These are phyloP conservation scores for Phaethornis superciliosus DNA, from an alignment of 2,113 vertebrate species.

Conservation along the genomic window DNA sequence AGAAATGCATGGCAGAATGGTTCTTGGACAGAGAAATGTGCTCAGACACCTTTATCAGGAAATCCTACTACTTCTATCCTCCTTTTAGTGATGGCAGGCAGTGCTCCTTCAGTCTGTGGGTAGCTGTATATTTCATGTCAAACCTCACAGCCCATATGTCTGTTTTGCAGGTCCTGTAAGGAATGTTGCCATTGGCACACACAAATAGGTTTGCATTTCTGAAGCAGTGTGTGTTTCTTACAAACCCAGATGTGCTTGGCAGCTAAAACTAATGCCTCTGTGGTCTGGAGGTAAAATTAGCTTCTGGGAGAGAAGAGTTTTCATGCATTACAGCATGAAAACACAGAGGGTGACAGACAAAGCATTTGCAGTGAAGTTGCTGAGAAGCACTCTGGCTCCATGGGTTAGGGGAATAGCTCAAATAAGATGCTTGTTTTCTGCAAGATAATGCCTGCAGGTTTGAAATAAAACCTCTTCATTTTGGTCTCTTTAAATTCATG, in stretches of 20 bases:
- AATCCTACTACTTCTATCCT: fast-evolving
- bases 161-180: not conserved
- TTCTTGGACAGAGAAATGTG: not conserved
- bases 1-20: not conserved
- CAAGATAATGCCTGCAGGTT: not conserved
- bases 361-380: not conserved
- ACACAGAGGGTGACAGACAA: not conserved
- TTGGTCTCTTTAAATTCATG: conserved; percentile 24
- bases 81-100: not conserved
- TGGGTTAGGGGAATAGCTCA: not conserved
- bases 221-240: not conserved
- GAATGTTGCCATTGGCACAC: not conserved
- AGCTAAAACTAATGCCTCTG: not conserved
- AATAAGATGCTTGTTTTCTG: not conserved
- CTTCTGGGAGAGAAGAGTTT: not conserved
- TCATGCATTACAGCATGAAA: not conserved
- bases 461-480: not conserved
- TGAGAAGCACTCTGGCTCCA: not conserved
- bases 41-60: not conserved
- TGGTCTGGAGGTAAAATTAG: not conserved
- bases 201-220: not conserved
- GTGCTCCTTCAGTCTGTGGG: not conserved
- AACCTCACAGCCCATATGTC: fast-evolving
- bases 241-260: not conserved
- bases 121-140: fast-evolving